phyloP scores from a whole-genome alignment of 2,888 invertebrate species.

The Hydriomena furcata region DNA sequence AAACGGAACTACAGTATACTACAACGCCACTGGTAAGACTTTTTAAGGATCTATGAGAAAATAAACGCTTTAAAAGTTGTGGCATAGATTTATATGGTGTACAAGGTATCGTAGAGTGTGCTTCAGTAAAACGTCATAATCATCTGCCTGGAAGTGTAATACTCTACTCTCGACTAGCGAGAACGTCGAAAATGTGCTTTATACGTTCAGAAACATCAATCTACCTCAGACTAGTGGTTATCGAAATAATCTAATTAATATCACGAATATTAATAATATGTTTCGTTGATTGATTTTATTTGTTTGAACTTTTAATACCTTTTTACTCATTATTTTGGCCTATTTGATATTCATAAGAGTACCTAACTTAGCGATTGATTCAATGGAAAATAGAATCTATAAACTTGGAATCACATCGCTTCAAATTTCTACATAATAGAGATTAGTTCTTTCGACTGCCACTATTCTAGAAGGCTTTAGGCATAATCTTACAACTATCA shows the following conservation, averaged over 20 bases:
- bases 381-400: too few relatives aligned
- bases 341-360: too few relatives aligned
- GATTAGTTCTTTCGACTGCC: not conserved
- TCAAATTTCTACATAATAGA: too few relatives aligned
- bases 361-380: too few relatives aligned
- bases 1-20: conserved; percentile 20
- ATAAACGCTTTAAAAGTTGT: conserved; percentile 16
- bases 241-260: too few relatives aligned
- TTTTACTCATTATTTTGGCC: too few relatives aligned
- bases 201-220: conserved; percentile 12
- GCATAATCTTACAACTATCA: not conserved
- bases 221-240: conserved; percentile 2
- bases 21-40: conserved; percentile 24
- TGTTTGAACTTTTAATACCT: too few relatives aligned
- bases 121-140: conserved; percentile 5
- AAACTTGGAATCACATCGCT: too few relatives aligned
- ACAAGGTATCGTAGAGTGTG: conserved; percentile 7
- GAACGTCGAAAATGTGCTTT: conserved; percentile 16
- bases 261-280: too few relatives aligned
- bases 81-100: conserved; percentile 15
- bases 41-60: conserved; percentile 14
- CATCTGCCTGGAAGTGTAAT: conserved; percentile 1
- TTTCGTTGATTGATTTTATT: too few relatives aligned
- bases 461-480: not conserved
- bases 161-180: conserved; percentile 10